Conservation (phyloP, 2,888 invertebrate genomes). For the Galeopsomyia nigrocyanea region DNA sequence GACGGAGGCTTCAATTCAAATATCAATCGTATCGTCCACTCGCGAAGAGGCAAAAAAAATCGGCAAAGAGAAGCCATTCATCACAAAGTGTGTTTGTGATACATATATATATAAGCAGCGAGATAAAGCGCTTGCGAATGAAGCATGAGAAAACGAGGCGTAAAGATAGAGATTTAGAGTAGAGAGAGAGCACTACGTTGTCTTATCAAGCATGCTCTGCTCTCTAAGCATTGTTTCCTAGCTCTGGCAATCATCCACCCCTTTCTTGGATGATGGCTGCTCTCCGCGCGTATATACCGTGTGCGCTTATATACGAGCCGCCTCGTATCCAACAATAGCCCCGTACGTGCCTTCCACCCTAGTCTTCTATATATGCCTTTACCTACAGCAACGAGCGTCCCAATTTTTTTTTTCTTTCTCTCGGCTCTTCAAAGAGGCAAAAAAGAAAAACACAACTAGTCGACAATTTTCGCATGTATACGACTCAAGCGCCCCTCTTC, state of each 20-base stretch:
- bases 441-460: background rate
- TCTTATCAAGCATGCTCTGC: slow-evolving; percentile 34
- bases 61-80: no score
- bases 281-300: background rate
- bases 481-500: background rate
- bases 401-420: slow-evolving; percentile 25
- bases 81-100: no score
- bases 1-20: no score
- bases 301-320: background rate
- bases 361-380: background rate
- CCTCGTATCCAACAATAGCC: slow-evolving; percentile 28
- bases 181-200: background rate
- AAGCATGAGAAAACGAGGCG: background rate
- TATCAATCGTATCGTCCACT: no score
- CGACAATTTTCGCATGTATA: slow-evolving; percentile 12
- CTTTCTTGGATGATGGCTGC: background rate
- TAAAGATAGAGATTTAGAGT: background rate
- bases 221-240: slow-evolving; percentile 24
- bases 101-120: background rate
- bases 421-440: slow-evolving; percentile 4
- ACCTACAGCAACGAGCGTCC: slow-evolving; percentile 4
- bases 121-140: background rate
- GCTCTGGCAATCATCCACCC: slow-evolving; percentile 35
- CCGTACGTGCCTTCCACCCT: slow-evolving; percentile 19
- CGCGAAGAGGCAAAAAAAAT: no score